phyloP scores from a whole-genome alignment of 1,140 invertebrate species.

The Polyergus mexicanus region DNA sequence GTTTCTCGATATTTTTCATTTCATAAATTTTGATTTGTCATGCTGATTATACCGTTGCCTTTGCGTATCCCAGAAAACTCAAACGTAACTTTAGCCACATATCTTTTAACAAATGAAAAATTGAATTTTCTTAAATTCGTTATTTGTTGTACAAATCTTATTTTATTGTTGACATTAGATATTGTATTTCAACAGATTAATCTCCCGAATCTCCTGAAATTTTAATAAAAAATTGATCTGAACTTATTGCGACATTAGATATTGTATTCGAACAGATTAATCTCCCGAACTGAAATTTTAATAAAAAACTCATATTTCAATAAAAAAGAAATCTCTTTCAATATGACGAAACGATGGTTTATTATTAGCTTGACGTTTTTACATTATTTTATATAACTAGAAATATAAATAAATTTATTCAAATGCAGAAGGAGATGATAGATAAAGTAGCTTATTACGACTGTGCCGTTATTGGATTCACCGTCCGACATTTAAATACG shows the following conservation, averaged over 20 bases:
- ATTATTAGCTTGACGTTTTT: not conserved
- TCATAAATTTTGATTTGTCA: not conserved
- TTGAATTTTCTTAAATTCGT: not conserved
- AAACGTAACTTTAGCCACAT: not conserved
- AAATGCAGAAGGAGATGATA: not conserved
- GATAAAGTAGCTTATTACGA: conserved; percentile 25
- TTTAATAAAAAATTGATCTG: too few species aligned
- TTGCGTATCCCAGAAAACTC: not conserved
- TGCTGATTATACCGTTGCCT: not conserved
- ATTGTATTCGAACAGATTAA: too few species aligned
- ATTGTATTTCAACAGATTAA: too few species aligned
- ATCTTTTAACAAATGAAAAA: conserved; percentile 1
- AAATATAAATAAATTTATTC: conserved; percentile 25
- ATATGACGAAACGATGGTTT: not conserved
- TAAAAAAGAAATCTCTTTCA: not conserved
- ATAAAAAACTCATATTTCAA: too few species aligned
- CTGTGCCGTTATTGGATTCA: not conserved
- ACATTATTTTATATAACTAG: not conserved
- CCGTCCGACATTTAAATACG: not conserved
- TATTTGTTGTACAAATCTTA: too few species aligned
- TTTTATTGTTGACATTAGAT: not conserved
- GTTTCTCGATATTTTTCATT: conserved; percentile 9
- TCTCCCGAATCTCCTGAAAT: too few species aligned
- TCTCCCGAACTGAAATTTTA: too few species aligned
- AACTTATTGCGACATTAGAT: too few species aligned